These are phyloP conservation scores for Ormia ochracea DNA, from an alignment of 2,888 invertebrate species.

Conservation along the genomic window DNA sequence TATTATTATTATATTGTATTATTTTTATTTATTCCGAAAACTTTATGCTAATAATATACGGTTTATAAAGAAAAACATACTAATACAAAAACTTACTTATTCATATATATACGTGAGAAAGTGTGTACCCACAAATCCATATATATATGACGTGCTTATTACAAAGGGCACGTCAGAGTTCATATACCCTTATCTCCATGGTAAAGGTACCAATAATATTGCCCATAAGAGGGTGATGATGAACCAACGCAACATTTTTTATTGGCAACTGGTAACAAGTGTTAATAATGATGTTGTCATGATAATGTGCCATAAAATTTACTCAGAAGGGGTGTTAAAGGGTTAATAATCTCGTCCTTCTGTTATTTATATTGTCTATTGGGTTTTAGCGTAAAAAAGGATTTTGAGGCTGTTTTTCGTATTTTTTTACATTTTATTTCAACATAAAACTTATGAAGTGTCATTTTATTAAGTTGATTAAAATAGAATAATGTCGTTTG, in stretches of 20 bases:
- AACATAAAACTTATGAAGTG: slow-evolving; percentile 54
- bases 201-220: background rate
- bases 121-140: background rate
- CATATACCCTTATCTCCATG: background rate
- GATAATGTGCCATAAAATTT: slow-evolving; percentile 39
- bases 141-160: background rate
- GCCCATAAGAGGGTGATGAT: slow-evolving; percentile 40
- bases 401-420: slow-evolving; percentile 37
- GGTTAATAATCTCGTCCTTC: slow-evolving; percentile 53
- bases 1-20: too few species aligned
- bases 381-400: slow-evolving; percentile 32
- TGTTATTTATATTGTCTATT: background rate
- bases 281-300: slow-evolving; percentile 62
- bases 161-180: background rate
- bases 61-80: too few species aligned
- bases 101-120: background rate
- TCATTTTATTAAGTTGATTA: slow-evolving; percentile 51
- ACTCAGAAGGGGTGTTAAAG: slow-evolving; percentile 56
- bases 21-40: too few species aligned
- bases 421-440: slow-evolving; percentile 26
- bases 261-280: slow-evolving; percentile 57
- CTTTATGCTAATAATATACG: too few species aligned
- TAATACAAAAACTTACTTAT: background rate
- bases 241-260: slow-evolving; percentile 1
- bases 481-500: slow-evolving; percentile 24